A percentile compares a stretch with the other conserved stretches of the same genome.
phyloP scores from a whole-genome alignment of 2,797 vertebrate species.

The Pantherophis alleghaniensis region DNA sequence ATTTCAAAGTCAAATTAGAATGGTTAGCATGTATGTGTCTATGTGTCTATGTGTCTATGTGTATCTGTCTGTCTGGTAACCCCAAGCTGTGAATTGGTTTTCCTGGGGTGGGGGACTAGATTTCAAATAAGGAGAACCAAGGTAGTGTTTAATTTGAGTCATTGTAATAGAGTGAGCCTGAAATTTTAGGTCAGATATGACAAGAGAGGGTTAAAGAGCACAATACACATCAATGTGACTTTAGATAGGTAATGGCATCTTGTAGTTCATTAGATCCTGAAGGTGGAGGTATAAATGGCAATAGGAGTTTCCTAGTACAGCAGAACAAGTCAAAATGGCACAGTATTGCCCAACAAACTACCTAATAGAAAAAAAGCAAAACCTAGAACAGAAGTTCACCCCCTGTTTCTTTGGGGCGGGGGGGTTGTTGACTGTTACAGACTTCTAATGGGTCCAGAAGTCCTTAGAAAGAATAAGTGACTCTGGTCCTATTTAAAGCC shows the following conservation, averaged over 20 bases:
- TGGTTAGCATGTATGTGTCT: neutral
- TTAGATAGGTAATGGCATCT: neutral
- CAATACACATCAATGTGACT: neutral
- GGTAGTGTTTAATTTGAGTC: neutral
- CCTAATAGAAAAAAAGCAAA: neutral
- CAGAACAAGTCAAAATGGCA: neutral
- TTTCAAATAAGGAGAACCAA: neutral
- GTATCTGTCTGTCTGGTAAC: neutral
- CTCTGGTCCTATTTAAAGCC: conserved; percentile 70
- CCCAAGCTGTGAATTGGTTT: neutral
- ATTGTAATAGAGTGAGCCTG: neutral
- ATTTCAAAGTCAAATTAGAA: neutral
- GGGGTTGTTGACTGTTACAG: conserved; percentile 49
- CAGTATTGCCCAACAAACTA: neutral
- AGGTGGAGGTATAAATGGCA: neutral
- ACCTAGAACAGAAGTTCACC: neutral
- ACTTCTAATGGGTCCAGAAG: conserved; percentile 64
- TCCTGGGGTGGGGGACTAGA: neutral
- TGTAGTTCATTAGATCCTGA: neutral
- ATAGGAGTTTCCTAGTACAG: neutral
- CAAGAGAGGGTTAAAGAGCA: neutral
- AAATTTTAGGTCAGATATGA: neutral
- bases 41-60: too few relatives aligned
- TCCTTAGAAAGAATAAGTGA: conserved; percentile 72
- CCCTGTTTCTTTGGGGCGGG: conserved; percentile 29